phyloP scores from a whole-genome alignment of 2,888 invertebrate genomes.

The Scaptomyza parva region DNA sequence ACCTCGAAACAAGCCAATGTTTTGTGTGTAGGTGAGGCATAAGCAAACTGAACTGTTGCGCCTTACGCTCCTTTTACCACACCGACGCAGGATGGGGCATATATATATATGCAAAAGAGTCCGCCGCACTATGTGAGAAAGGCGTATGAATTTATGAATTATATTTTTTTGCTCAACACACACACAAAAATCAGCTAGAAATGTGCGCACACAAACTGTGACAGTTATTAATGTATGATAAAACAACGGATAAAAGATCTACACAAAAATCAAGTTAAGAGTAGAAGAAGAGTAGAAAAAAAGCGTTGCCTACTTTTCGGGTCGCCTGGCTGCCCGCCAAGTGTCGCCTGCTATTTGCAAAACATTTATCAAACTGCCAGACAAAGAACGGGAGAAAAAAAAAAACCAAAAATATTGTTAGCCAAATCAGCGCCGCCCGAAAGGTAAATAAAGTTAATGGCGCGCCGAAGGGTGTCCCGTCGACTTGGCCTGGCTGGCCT shows the following conservation, averaged over 20 bases:
- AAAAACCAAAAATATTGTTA: slow-evolving; percentile 24
- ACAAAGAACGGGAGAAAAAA: slow-evolving; percentile 14
- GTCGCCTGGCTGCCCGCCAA: slow-evolving; percentile 67
- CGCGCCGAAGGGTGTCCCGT: neutral
- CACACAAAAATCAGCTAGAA: slow-evolving; percentile 27
- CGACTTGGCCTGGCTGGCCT: no score
- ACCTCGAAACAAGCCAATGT: slow-evolving; percentile 40
- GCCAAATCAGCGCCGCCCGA: slow-evolving; percentile 62
- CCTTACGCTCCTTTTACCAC: slow-evolving; percentile 19
- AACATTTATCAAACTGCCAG: slow-evolving; percentile 68
- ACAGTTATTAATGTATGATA: slow-evolving; percentile 72
- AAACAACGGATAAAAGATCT: slow-evolving; percentile 28
- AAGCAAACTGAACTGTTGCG: slow-evolving; percentile 25
- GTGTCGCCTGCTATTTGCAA: slow-evolving; percentile 71
- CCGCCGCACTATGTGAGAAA: slow-evolving; percentile 12
- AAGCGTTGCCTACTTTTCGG: slow-evolving; percentile 62
- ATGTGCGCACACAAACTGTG: slow-evolving; percentile 56
- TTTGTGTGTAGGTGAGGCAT: slow-evolving; percentile 14
- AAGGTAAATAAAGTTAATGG: slow-evolving; percentile 68
- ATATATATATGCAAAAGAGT: slow-evolving; percentile 41
- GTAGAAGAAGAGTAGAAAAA: neutral
- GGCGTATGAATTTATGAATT: slow-evolving; percentile 36
- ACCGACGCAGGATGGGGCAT: neutral
- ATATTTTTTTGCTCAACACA: slow-evolving; percentile 9
- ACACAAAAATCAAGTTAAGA: slow-evolving; percentile 14